Conservation (phyloP, 2,797 vertebrate species). For the Remorina albescens region DNA sequence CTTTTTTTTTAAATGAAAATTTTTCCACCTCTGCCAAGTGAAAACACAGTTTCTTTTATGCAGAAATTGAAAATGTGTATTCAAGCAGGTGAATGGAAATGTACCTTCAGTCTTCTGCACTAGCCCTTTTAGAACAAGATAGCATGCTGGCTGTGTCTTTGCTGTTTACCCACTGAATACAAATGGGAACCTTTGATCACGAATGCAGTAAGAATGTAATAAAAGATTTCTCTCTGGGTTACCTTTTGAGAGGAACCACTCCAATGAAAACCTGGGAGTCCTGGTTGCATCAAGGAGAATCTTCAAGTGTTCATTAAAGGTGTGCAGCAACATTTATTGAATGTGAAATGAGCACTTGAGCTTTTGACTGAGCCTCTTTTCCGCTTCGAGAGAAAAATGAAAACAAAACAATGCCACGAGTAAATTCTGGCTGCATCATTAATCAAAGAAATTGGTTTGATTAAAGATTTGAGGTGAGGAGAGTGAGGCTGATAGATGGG, state of each 20-base stretch:
- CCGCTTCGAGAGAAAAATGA: background rate
- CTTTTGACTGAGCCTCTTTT: conserved; percentile 15
- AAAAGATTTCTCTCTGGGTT: conserved; percentile 20
- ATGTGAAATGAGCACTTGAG: conserved; percentile 29
- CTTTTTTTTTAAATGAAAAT: conserved; percentile 9
- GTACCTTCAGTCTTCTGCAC: conserved; percentile 9
- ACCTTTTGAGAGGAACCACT: conserved; percentile 18
- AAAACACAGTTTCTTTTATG: background rate
- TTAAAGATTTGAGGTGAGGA: conserved; percentile 48
- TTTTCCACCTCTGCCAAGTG: background rate
- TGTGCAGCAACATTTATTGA: conserved; percentile 20
- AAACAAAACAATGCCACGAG: background rate
- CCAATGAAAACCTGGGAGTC: background rate
- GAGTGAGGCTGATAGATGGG: conserved; percentile 54
- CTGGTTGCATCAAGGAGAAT: background rate
- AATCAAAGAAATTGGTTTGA: conserved; percentile 67
- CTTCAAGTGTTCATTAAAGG: conserved; percentile 48
- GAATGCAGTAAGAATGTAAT: conserved; percentile 17
- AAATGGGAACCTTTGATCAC: conserved; percentile 30
- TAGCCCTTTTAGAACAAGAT: conserved; percentile 4
- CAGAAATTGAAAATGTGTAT: conserved; percentile 18
- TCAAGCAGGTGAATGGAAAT: conserved; percentile 21
- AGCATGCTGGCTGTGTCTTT: background rate
- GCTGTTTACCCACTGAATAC: conserved; percentile 25
- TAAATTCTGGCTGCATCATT: conserved; percentile 54